Evolutionary conservation across 2,113 vertebrate genomes (phyloP).

Genomic region (Stegastes partitus): DNA sequence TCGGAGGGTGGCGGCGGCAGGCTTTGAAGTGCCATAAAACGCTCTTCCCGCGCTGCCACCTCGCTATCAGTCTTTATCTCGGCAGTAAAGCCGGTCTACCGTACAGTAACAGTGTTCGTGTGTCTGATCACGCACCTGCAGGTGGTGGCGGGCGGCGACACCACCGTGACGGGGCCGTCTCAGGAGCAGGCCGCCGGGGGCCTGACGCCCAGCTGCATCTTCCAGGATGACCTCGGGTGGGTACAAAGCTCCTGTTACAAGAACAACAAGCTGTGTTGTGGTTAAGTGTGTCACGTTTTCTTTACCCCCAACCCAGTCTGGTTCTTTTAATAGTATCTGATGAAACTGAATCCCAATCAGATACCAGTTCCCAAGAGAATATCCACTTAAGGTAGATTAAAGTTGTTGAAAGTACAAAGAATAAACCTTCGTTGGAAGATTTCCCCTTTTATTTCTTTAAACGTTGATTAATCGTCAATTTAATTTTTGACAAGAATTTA

Average conservation of each 20-base stretch:
- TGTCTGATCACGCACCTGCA: constrained; percentile 58
- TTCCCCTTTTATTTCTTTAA: too few relatives aligned
- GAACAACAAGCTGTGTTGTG: background rate
- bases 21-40: constrained; percentile 52
- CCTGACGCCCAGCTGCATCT: constrained; percentile 89
- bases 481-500: too few relatives aligned
- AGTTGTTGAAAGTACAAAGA: too few relatives aligned
- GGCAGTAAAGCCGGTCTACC: constrained; percentile 1
- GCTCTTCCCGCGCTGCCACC: background rate
- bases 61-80: constrained; percentile 38
- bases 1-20: constrained; percentile 13
- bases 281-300: too few relatives aligned
- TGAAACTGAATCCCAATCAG: too few relatives aligned
- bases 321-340: too few relatives aligned
- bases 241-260: constrained; percentile 74
- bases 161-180: constrained; percentile 90
- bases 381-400: too few relatives aligned
- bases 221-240: constrained; percentile 98
- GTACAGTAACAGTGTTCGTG: constrained; percentile 24
- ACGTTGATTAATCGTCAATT: too few relatives aligned
- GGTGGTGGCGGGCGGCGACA: constrained; percentile 94
- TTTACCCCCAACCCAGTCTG: too few relatives aligned
- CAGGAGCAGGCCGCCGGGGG: constrained; percentile 84
- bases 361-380: too few relatives aligned
- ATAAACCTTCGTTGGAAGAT: too few relatives aligned